These are phyloP conservation scores for Urocyon cinereoargenteus DNA, from an alignment of 2,797 vertebrate species.

Conservation along the genomic window DNA sequence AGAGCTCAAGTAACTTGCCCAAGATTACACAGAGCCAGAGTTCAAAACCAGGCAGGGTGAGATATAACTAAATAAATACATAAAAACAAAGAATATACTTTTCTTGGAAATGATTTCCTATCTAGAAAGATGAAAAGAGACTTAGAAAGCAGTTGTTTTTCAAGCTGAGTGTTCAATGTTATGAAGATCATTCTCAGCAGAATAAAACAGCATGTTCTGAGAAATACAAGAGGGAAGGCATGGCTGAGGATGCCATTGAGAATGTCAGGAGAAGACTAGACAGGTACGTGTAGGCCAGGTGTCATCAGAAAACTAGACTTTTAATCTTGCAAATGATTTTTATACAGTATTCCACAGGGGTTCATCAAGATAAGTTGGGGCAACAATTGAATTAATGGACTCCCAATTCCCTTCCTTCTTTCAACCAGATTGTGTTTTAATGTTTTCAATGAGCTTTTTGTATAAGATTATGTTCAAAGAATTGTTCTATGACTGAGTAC, in stretches of 20 bases:
- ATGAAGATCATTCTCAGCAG: not conserved
- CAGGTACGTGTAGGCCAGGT: not conserved
- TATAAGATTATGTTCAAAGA: constrained; percentile 24
- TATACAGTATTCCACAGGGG: not conserved
- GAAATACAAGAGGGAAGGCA: not conserved
- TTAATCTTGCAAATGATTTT: not conserved
- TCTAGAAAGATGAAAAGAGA: not conserved
- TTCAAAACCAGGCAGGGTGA: not conserved
- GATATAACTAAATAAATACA: not conserved
- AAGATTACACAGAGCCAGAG: not conserved
- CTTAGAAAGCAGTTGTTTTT: not conserved
- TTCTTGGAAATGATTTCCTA: not conserved
- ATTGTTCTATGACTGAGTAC: not conserved
- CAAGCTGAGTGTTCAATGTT: not conserved
- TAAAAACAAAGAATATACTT: not conserved
- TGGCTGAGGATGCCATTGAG: not conserved
- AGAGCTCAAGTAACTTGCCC: not conserved
- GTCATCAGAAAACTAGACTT: not conserved
- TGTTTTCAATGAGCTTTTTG: constrained; percentile 67
- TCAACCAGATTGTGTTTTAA: constrained; percentile 52
- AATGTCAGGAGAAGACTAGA: not conserved
- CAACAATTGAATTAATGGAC: not conserved
- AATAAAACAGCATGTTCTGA: not conserved
- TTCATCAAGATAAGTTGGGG: not conserved
- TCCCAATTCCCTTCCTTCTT: not conserved